Evolutionary conservation across 2,888 invertebrate genomes (phyloP).

Genomic region (Amphipoea lucens): DNA sequence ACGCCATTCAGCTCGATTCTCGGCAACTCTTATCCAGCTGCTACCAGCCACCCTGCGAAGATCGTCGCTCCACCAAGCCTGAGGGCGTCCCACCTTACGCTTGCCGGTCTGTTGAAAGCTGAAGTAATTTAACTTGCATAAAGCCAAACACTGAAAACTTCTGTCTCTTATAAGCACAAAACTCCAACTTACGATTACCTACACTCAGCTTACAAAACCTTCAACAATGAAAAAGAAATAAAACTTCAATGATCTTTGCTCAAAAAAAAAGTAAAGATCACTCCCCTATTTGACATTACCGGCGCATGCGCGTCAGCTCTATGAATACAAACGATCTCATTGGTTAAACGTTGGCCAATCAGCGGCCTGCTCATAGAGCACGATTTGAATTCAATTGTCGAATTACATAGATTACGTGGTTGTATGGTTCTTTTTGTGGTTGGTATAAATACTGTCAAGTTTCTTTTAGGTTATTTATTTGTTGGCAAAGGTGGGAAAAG

Average conservation of each 20-base stretch:
- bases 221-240: constrained; percentile 20
- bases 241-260: constrained; percentile 41
- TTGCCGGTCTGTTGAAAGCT: not conserved
- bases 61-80: not conserved
- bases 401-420: constrained; percentile 72
- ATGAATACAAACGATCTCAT: constrained; percentile 72
- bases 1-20: not conserved
- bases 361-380: constrained; percentile 77
- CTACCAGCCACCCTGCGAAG: not conserved
- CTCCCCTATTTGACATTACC: constrained; percentile 75
- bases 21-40: not conserved
- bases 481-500: not conserved
- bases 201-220: constrained; percentile 9
- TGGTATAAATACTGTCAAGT: constrained; percentile 10
- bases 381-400: constrained; percentile 77
- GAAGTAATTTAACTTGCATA: not conserved
- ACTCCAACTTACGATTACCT: not conserved
- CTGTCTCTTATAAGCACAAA: not conserved
- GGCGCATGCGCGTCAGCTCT: constrained; percentile 76
- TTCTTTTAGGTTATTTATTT: not conserved
- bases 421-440: constrained; percentile 21
- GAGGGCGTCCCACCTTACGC: not conserved
- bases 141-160: not conserved
- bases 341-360: constrained; percentile 79
- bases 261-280: constrained; percentile 59